Evolutionary conservation across 2,888 invertebrate genomes (phyloP), one percentile per base, ranked within the genome.

Genomic region (Macrostomum cliftonense): DNA sequence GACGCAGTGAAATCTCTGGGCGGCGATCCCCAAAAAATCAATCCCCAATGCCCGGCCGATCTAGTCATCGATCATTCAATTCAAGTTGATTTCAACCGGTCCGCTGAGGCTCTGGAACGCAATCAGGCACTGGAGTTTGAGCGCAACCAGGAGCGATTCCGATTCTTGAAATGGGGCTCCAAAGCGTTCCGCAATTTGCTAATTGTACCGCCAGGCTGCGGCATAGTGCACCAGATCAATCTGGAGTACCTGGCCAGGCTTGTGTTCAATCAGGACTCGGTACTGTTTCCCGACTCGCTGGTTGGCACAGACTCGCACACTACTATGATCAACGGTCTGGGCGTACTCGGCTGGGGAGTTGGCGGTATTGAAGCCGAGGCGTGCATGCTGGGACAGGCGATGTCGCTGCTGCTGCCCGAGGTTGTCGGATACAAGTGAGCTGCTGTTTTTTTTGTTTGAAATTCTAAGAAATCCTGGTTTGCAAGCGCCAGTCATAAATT

Each of bases 301-400:
- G 93, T 97, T 39, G 95, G 95, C 11, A 95, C 95, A 0, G 97
- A 97, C 76, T 89, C 89, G 0, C 95, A 97, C 64, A 97, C 95
- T 1, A 95, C 95, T 13, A 95, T 97, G 93, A 89, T 95, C 56
- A 91, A 91, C 64, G 93, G 93, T 0, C 77, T 93, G 2, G 93
- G 95, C n/a, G 46, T 47, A 7, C 19, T 47, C 2, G 47, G 19
- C 2, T 47, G 38, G 63, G 65, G 71, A 53, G 71, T 75, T 21
- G 75, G 75, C 20, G 83, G 85, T 47, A 95, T 97, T 58, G 95
- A 97, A 76, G 95, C 95, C 0, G 95, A 97, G 68, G 93, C 95
- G 2, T 95, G 93, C 40, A 95, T 97, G 95, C 71, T 97, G 61
- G 93, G 93, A 0, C 93, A 95, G 67, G 81, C 93, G 0, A 91